Conservation (phyloP, 2,113 vertebrate species). For the Podilymbus podiceps region DNA sequence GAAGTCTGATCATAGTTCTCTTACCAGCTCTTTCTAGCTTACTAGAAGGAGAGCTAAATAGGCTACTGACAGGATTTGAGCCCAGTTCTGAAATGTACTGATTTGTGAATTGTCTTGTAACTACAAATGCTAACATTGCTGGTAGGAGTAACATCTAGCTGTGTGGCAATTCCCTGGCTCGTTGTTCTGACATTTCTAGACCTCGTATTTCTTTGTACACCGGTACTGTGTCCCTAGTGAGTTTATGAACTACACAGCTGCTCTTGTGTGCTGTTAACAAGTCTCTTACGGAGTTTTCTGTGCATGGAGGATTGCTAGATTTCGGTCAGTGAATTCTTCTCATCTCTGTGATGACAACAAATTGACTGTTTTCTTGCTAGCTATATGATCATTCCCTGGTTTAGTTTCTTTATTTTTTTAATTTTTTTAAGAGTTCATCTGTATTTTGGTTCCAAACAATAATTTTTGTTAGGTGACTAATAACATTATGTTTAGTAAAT, state of each 20-base stretch:
- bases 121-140: neutral
- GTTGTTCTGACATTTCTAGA: neutral
- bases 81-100: neutral
- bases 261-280: neutral
- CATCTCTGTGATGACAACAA: neutral
- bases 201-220: neutral
- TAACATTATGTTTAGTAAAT: neutral
- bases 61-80: neutral
- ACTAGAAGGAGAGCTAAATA: neutral
- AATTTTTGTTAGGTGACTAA: neutral
- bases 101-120: neutral
- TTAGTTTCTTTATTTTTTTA: neutral
- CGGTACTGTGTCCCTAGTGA: neutral
- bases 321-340: neutral
- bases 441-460: neutral
- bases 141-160: neutral
- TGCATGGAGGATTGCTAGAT: neutral
- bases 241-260: neutral
- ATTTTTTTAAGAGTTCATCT: neutral
- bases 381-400: accelerated
- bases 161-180: neutral
- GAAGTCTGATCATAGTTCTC: neutral
- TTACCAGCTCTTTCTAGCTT: neutral
- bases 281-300: neutral
- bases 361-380: neutral